A percentile compares a stretch with the other conserved stretches of the same genome.
Evolutionary conservation across 2,797 vertebrate species (phyloP).

Genomic region (Nothura maculosa): DNA sequence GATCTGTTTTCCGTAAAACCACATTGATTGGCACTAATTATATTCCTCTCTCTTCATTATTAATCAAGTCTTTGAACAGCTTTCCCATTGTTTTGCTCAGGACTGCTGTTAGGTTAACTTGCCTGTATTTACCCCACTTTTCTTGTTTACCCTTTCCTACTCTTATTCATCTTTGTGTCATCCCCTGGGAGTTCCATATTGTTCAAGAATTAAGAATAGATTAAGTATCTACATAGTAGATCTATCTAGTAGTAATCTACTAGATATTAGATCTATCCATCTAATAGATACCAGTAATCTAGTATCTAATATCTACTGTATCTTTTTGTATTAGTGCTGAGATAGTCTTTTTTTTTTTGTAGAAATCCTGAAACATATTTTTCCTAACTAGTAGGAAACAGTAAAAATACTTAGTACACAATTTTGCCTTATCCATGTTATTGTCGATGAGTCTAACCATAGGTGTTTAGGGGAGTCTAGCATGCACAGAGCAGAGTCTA

Average conservation of each 20-base stretch:
- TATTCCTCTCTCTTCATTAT: conserved; percentile 57
- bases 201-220: conserved; percentile 16
- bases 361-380: not conserved
- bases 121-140: conserved; percentile 34
- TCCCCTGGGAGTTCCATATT: not conserved
- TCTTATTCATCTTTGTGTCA: not conserved
- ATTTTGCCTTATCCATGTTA: not conserved
- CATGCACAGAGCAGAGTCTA: not conserved
- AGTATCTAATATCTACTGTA: too few species aligned
- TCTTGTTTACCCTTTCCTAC: conserved; percentile 48
- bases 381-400: not conserved
- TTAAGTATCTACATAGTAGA: not conserved
- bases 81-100: conserved; percentile 57
- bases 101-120: conserved; percentile 44
- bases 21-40: conserved; percentile 70
- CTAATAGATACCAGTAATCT: too few species aligned
- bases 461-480: not conserved
- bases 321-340: not conserved
- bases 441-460: not conserved
- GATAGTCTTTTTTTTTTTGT: not conserved
- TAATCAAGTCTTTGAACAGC: conserved; percentile 28
- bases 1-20: conserved; percentile 64
- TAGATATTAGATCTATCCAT: too few species aligned
- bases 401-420: not conserved
- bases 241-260: too few species aligned